phyloP scores from a whole-genome alignment of 1,140 invertebrate species.

The Cepaea nemoralis region DNA sequence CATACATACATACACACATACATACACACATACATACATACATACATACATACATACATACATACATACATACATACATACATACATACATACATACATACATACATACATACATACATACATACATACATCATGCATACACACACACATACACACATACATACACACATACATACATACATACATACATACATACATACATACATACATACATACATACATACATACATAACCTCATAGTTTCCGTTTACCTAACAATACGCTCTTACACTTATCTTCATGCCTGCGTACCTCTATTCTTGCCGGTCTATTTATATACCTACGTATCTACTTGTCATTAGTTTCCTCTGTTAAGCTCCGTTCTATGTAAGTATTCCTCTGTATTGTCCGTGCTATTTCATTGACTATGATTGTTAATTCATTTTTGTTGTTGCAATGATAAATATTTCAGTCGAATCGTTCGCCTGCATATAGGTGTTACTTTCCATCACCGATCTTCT shows the following conservation, averaged over 20 bases:
- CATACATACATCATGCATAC: constrained; percentile 20
- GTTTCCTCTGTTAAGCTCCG: too few relatives aligned
- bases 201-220: not conserved
- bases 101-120: constrained; percentile 31
- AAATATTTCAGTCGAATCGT: too few relatives aligned
- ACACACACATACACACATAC: not conserved
- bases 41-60: constrained; percentile 19
- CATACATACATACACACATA: too few relatives aligned
- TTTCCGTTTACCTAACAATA: constrained; percentile 53
- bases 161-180: not conserved
- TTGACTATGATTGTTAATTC: too few relatives aligned
- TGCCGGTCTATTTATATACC: too few relatives aligned
- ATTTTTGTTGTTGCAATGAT: too few relatives aligned
- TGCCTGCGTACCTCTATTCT: too few relatives aligned
- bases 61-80: constrained; percentile 22
- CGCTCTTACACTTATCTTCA: constrained; percentile 3
- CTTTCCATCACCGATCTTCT: too few relatives aligned
- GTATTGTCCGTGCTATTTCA: too few relatives aligned
- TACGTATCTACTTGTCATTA: too few relatives aligned
- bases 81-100: constrained; percentile 29
- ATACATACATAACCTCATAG: not conserved
- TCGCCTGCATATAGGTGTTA: too few relatives aligned
- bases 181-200: not conserved
- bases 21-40: not conserved
- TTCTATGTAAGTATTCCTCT: too few relatives aligned